A percentile compares a stretch with the other conserved stretches of the same genome.
Conservation (phyloP, 1,140 invertebrate genomes). For the Trichonephila clavipes region DNA sequence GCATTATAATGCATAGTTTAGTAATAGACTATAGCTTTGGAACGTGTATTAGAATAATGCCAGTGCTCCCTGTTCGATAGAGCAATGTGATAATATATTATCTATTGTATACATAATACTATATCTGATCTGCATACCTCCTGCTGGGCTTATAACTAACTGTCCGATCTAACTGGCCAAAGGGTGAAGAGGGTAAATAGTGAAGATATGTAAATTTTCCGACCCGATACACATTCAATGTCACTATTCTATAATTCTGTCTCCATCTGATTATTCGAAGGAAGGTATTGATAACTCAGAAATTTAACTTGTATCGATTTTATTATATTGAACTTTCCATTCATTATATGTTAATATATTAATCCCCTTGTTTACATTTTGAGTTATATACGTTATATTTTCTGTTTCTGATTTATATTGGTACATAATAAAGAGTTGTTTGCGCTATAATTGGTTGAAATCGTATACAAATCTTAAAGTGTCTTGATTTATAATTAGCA, state of each 20-base stretch:
- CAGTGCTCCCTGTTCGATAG: neutral
- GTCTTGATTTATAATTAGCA: no score
- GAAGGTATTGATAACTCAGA: neutral
- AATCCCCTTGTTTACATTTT: no score
- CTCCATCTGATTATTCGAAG: neutral
- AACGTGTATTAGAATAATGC: neutral
- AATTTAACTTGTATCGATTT: neutral
- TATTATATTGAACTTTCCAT: no score
- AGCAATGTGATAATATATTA: neutral
- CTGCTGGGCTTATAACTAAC: neutral
- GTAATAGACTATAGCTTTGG: neutral
- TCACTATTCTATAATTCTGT: neutral
- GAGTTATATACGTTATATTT: no score
- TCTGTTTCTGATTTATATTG: no score
- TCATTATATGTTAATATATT: no score
- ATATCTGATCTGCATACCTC: neutral
- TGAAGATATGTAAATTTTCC: neutral
- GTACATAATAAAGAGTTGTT: no score
- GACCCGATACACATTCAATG: neutral
- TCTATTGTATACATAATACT: conserved; percentile 5
- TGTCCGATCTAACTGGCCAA: neutral
- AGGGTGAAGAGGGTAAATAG: neutral
- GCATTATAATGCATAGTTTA: neutral
- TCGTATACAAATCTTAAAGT: no score
- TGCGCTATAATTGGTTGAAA: no score